phyloP scores from a whole-genome alignment of 2,113 vertebrate species.

The Hypocryptadius cinnamomeus region DNA sequence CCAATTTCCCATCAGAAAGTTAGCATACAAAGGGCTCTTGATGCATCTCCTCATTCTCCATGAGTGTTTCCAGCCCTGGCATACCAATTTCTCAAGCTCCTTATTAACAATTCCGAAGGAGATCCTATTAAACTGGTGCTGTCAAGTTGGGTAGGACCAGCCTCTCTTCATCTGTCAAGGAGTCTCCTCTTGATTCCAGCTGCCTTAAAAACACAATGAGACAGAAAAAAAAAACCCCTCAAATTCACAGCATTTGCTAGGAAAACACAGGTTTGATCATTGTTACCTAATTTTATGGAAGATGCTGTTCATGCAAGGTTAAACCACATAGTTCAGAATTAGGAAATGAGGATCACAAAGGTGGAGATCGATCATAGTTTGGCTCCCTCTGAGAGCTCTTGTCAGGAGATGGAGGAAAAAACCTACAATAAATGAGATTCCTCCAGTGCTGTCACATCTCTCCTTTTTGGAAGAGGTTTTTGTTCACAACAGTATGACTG shows the following conservation, averaged over 20 bases:
- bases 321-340: neutral
- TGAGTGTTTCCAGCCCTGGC: neutral
- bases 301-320: neutral
- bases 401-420: neutral
- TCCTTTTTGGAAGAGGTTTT: neutral
- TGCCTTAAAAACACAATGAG: neutral
- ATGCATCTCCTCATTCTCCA: neutral
- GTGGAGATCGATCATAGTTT: neutral
- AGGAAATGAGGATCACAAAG: neutral
- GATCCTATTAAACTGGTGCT: neutral
- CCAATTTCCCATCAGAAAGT: neutral
- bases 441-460: neutral
- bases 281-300: neutral
- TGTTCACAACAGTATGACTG: neutral
- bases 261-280: neutral
- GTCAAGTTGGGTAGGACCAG: neutral
- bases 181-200: neutral
- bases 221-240: neutral
- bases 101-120: neutral
- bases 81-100: neutral
- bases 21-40: neutral
- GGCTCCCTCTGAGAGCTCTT: neutral
- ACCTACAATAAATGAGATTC: neutral
- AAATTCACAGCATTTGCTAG: neutral
- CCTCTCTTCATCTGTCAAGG: neutral